A percentile compares a stretch with the other conserved stretches of the same genome.
phyloP scores from a whole-genome alignment of 2,797 vertebrate species.

The Luscinia megarhynchos region DNA sequence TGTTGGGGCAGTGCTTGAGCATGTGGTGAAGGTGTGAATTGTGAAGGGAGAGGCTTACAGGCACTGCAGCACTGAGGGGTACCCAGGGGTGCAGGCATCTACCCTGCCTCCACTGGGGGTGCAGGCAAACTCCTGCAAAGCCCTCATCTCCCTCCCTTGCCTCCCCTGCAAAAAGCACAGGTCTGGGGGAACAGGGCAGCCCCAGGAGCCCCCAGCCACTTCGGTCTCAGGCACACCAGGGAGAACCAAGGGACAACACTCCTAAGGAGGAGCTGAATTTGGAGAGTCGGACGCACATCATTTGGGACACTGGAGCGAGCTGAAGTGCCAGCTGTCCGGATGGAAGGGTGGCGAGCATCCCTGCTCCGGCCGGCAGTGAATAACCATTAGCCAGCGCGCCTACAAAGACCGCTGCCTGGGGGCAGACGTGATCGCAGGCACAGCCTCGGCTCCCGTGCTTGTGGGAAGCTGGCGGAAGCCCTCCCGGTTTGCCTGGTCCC shows the following conservation, averaged over 20 bases:
- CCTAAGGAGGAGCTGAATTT: not conserved
- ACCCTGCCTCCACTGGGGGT: not conserved
- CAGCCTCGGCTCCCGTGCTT: slow-evolving; percentile 24
- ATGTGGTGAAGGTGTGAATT: slow-evolving; percentile 33
- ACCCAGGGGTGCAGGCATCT: not conserved
- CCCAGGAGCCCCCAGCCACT: not conserved
- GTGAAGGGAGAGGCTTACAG: too few relatives aligned
- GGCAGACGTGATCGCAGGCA: slow-evolving; percentile 67
- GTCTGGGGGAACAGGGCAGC: not conserved
- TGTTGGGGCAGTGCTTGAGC: not conserved
- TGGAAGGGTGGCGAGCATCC: not conserved
- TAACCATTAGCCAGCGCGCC: not conserved
- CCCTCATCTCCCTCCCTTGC: not conserved
- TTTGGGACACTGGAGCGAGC: not conserved
- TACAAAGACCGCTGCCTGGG: slow-evolving; percentile 18
- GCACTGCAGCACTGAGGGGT: not conserved
- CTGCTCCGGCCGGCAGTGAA: not conserved
- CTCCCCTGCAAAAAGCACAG: not conserved
- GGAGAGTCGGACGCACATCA: not conserved
- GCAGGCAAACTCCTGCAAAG: not conserved
- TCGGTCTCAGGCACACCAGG: not conserved
- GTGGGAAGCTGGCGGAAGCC: slow-evolving; percentile 55
- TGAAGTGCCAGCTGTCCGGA: slow-evolving; percentile 21
- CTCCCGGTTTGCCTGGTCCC: not conserved
- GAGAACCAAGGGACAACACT: not conserved